These are phyloP conservation scores for Sarcophaga rosellei DNA, from an alignment of 2,888 invertebrate genomes.

Conservation along the genomic window DNA sequence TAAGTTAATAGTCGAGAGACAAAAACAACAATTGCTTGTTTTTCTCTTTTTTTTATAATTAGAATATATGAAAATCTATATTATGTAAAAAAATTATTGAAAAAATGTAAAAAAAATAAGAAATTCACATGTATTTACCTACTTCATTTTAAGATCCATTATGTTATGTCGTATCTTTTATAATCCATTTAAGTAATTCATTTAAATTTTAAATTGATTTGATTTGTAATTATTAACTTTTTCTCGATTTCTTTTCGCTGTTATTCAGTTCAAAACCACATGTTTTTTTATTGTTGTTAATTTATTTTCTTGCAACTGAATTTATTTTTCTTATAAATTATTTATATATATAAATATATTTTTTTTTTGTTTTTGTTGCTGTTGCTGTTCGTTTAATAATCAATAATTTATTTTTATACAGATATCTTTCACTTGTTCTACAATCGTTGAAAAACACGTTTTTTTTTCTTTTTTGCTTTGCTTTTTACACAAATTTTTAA, in stretches of 20 bases:
- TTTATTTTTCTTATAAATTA: not conserved
- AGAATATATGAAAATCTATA: not conserved
- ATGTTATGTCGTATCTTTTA: constrained; percentile 8
- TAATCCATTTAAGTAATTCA: too few species aligned
- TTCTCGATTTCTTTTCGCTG: constrained; percentile 29
- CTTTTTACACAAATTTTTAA: constrained; percentile 37
- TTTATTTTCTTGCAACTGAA: constrained; percentile 27
- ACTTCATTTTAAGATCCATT: constrained; percentile 60
- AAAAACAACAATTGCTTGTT: constrained; percentile 18
- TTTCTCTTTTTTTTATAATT: constrained; percentile 9
- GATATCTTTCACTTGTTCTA: constrained; percentile 43
- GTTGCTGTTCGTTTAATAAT: constrained; percentile 37
- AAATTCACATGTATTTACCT: constrained; percentile 49
- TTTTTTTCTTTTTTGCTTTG: constrained; percentile 25
- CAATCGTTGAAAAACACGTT: constrained; percentile 62
- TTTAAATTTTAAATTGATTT: not conserved
- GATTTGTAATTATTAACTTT: constrained; percentile 18
- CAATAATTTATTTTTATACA: constrained; percentile 47
- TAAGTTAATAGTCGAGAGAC: constrained; percentile 26
- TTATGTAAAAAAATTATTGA: not conserved
- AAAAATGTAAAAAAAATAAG: constrained; percentile 10
- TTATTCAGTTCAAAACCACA: constrained; percentile 58
- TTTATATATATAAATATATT: constrained; percentile 1
- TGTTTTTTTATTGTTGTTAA: constrained; percentile 47
- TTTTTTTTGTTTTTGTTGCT: constrained; percentile 7